Evolutionary conservation across 2,888 invertebrate species (phyloP), one percentile per base, ranked within the genome.

Genomic region (Coenonympha arcania): DNA sequence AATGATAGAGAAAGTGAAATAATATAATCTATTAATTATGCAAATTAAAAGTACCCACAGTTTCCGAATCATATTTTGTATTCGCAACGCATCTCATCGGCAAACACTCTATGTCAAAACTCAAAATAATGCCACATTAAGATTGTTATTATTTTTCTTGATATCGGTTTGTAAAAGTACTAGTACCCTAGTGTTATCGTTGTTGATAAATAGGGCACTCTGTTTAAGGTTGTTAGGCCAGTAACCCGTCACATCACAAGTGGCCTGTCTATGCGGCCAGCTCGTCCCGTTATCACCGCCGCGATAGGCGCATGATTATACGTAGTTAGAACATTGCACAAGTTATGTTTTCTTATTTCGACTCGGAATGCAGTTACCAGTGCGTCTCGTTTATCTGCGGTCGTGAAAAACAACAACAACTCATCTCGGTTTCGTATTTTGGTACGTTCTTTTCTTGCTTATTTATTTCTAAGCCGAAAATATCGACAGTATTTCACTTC

Each of bases 251-350:
- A n/a, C 66, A 64, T 60, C 64, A 64, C 64, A 60, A 69, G 71
- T 66, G 69, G 64, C 62, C 55, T 33, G 56, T 59, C 66, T 70
- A 67, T 73, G 68, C 68, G 65, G 13, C 15, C 13, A 22, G 65
- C 60, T 65, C 71, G 68, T 74, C 68, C 75, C 73, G 78, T 79
- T 82, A 83, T 82, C 63, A 65, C 56, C 59, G 62, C 57, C 58
- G 67, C 71, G 82, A 82, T 81, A 79, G 70, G 69, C 60, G 62
- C 61, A 64, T 61, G 65, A 63, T 65, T 76, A 77, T 80, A n/a
- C n/a, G n/a, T n/a, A 77, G 66, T 67, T 63, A 69, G 65, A 61
- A 64, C 69, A 64, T 68, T 76, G 74, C 75, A 73, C 73, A 74
- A 70, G 69, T 71, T 62, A 68, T 54, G 59, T 60, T 57, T 55